phyloP scores from a whole-genome alignment of 2,113 vertebrate genomes.

The Pterocles burchelli region DNA sequence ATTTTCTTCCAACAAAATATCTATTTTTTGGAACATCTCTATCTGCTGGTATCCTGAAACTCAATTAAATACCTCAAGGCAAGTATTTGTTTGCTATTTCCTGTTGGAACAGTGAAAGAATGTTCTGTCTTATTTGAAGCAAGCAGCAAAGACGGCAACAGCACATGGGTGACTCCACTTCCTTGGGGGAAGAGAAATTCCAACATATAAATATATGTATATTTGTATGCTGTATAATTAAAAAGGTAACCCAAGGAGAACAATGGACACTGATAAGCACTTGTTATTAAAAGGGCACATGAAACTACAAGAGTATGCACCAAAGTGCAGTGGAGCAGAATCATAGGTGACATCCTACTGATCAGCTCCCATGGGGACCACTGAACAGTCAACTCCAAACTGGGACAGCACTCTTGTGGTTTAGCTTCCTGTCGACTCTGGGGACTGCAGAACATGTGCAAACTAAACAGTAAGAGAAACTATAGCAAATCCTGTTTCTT shows the following conservation, averaged over 20 bases:
- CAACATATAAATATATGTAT: not conserved
- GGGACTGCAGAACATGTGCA: not conserved
- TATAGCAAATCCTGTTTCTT: not conserved
- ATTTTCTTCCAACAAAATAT: not conserved
- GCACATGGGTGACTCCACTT: conserved; percentile 3
- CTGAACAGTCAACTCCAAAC: not conserved
- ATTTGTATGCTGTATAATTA: not conserved
- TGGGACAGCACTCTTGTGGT: not conserved
- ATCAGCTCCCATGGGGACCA: not conserved
- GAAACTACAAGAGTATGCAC: not conserved
- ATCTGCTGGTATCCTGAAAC: conserved; percentile 39
- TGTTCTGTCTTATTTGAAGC: conserved; percentile 42
- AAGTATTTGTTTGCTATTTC: conserved; percentile 57
- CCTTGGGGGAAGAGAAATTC: conserved; percentile 8
- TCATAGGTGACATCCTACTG: not conserved
- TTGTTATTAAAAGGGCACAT: not conserved
- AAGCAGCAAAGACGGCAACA: conserved; percentile 29
- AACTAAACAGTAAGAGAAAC: not conserved
- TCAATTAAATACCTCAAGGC: conserved; percentile 58
- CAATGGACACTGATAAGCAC: not conserved
- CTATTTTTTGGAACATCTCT: not conserved
- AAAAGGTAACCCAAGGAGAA: not conserved
- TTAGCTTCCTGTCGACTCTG: not conserved
- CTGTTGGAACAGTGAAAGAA: conserved; percentile 52
- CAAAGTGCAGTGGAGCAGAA: not conserved